phyloP scores from a whole-genome alignment of 2,888 invertebrate species.

The Sesamia inferens region DNA sequence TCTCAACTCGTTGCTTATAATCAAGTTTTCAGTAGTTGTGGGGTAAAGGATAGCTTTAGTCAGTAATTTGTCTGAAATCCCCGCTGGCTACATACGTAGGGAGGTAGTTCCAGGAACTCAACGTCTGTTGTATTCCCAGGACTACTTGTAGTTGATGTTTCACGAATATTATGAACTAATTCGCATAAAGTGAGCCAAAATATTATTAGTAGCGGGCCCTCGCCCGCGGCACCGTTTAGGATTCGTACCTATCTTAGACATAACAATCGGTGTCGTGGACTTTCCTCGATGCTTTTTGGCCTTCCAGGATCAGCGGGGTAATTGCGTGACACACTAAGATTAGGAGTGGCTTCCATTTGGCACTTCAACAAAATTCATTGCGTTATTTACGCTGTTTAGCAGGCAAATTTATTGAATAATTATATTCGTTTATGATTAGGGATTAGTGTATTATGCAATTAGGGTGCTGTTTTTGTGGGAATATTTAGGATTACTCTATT shows the following conservation, averaged over 20 bases:
- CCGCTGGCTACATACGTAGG: constrained; percentile 64
- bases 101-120: constrained; percentile 53
- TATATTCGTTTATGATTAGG: background rate
- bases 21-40: constrained; percentile 69
- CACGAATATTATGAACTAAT: constrained; percentile 62
- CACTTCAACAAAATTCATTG: background rate
- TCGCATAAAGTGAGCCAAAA: constrained; percentile 60
- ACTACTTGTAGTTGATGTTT: constrained; percentile 60
- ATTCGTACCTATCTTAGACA: constrained; percentile 27
- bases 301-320: constrained; percentile 1
- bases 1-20: constrained; percentile 58
- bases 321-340: background rate
- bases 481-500: background rate
- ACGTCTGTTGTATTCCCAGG: constrained; percentile 58
- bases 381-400: background rate
- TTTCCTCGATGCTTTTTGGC: constrained; percentile 12
- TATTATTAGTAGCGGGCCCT: constrained; percentile 57
- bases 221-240: constrained; percentile 49
- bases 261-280: constrained; percentile 25
- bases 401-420: background rate
- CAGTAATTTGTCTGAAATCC: constrained; percentile 67
- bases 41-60: constrained; percentile 67
- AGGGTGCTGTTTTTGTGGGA: background rate
- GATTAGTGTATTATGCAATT: background rate
- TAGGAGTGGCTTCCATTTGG: background rate